Evolutionary conservation across 2,888 invertebrate species (phyloP), one percentile per base, ranked within the genome.

Genomic region (Acheta domesticus): DNA sequence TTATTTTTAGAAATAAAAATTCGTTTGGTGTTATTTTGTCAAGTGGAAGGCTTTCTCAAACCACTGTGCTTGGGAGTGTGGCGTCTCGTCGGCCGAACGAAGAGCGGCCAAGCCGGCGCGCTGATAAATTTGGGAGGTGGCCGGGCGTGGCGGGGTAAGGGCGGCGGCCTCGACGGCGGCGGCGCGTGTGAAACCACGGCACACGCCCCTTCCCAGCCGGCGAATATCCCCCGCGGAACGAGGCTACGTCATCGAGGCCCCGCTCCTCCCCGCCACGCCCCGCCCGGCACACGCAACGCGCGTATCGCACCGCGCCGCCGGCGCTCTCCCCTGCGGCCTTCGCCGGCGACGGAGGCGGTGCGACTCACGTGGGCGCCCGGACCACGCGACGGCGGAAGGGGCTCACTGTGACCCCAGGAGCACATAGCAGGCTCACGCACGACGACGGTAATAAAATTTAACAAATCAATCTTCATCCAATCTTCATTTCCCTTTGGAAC

Each of bases 181-280:
- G 50, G 14, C 62, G 19, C 62, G 62, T 62, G 62, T 62, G 62
- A 62, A 62, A 62, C 62, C 19, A 5, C 62, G 19, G 62, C 62
- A 62, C 62, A 62, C 62, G 62, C 62, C 62, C 62, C 62, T 62
- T 62, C 62, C 62, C 62, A 62, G 62, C 62, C 62, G 62, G 62
- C 62, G 62, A 62, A 62, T 16, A 62, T 62, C 62, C 62, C 62
- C 62, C 19, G 62, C 14, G 62, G 62, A 62, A 62, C 16, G 19
- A 62, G 62, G 3, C 62, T 16, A 2, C 62, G 23, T 23, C 23
- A 23, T 23, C 23, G 23, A 23, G 0, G 62, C 16, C 62, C 62
- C 62, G 19, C 19, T 5, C 1, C 62, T 2, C n/a, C 16, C 19
- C 19, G 62, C 14, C 16, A 2, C 62, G 62, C 62, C 19, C 62